Base-by-base conservation (phyloP, 2,797 vertebrate species). In the Tenualosa ilisha region DNA sequence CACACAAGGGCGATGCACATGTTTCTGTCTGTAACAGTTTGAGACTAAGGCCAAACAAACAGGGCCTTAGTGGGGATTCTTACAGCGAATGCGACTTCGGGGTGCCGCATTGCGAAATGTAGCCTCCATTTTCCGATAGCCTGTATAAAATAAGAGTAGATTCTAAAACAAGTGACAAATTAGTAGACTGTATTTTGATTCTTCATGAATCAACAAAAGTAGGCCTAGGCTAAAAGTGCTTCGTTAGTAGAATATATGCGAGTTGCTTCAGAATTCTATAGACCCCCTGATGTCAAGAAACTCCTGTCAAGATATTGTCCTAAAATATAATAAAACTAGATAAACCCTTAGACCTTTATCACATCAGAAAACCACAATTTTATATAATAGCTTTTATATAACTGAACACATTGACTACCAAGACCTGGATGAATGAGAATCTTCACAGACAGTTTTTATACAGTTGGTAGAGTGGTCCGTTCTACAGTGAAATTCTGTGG, bases 41-140 rank as follows among this genome's bases (percentile, higher is more conserved):
- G 0, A 56, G 5, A 53, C 3, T 13, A 43, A 15, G n/a, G 24
- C 26, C 31, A 68, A 72, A 65, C 6, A 56, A 31, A 2, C 43
- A 51, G 17, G 8, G 15, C 40, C 13, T 82, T 81, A 68, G 3
- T 26, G 37, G 22, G 46, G 37, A 49, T n/a, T 31, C 26, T 43
- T 37, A 59, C 26, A 61, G 37, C 65, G 54, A 65, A 46, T 84
- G 91, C 88, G 82, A 0, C 85, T 89, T 89, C 87, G 88, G 51
- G 56, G 85, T 94, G 92, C 92, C 93, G 94, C 94, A 95, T 81
- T 94, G 94, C 92, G 93, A 94, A 94, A 93, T 43, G 31, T 20
- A 46, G 72, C 5, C 17, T 79, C 37, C 72, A 79, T 46, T 43
- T 79, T 79, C 72, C 37, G 54, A 61, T 13, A 72, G 24, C 13